phyloP scores from a whole-genome alignment of 2,113 vertebrate species.

The Setophaga coronata region DNA sequence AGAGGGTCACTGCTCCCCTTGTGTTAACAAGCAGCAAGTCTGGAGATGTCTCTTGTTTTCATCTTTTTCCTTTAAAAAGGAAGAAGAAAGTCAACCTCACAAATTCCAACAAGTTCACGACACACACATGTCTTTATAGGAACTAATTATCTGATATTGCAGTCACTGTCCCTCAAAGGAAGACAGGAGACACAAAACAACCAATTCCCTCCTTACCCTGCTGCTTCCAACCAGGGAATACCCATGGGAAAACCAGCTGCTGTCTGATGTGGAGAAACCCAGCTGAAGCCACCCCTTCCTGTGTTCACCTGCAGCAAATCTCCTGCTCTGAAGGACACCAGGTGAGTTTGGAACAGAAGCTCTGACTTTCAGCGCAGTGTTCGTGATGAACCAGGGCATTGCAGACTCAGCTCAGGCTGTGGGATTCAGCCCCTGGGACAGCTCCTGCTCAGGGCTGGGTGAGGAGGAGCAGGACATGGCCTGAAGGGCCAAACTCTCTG shows the following conservation, averaged over 20 bases:
- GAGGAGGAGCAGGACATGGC: accelerated
- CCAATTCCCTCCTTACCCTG: accelerated
- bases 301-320: neutral
- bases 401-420: accelerated
- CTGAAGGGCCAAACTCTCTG: neutral
- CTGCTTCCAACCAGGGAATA: neutral
- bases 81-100: neutral
- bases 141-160: neutral
- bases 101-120: neutral
- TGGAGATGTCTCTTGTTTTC: neutral
- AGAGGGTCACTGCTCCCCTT: neutral
- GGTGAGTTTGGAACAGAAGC: neutral
- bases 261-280: neutral
- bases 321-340: neutral
- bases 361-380: accelerated
- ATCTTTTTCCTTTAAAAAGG: neutral
- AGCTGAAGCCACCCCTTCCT: accelerated
- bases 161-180: neutral
- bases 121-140: neutral
- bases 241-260: accelerated
- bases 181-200: neutral
- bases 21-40: neutral
- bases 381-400: accelerated
- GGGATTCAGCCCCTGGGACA: neutral
- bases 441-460: neutral